Evolutionary conservation across 2,797 vertebrate genomes (phyloP), one percentile per base, ranked within the genome.

Genomic region (Lerista edwardsae): DNA sequence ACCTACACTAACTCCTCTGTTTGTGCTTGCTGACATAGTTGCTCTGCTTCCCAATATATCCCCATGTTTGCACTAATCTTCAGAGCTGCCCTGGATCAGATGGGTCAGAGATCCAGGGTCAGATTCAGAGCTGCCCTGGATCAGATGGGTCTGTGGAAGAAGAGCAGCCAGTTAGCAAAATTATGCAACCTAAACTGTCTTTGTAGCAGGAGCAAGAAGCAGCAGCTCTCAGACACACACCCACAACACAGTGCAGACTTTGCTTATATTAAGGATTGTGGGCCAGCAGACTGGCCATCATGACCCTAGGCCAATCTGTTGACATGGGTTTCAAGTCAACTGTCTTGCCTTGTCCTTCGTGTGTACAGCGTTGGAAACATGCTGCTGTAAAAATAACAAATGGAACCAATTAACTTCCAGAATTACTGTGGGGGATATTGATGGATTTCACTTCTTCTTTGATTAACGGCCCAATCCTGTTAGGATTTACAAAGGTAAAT

Each of bases 361-460:
- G 3, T 62, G 19, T 8, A 55, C 65, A 51, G 34, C 23, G 15
- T n/a, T 34, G 19, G 7, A 31, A 68, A 34, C 15, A 5, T 79
- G 76, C 21, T 78, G 59, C 61, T 74, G 25, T 79, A 55, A 39
- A 14, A 59, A 59, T n/a, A 76, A 84, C 59, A 75, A 14, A 59
- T 5, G 29, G 74, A 90, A 86, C 59, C 17, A 29, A 68, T 39
- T 55, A 31, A 75, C 19, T 77, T 84, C 17, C 44, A 34, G 69
- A 44, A 39, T 44, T 27, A 57, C 14, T 69, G n/a, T 27, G 72
- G 5, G n/a, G 57, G n/a, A 21, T 1, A 1, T 14, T 36, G 47
- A 51, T 11, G 77, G 87, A 2, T 41, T 84, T 59, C 51, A 83
- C 71, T 29, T 69, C 71, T 80, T 82, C 86, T 39, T 10, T n/a